Base-by-base conservation (phyloP, 2,797 vertebrate species). In the Enteromius mattozi region DNA sequence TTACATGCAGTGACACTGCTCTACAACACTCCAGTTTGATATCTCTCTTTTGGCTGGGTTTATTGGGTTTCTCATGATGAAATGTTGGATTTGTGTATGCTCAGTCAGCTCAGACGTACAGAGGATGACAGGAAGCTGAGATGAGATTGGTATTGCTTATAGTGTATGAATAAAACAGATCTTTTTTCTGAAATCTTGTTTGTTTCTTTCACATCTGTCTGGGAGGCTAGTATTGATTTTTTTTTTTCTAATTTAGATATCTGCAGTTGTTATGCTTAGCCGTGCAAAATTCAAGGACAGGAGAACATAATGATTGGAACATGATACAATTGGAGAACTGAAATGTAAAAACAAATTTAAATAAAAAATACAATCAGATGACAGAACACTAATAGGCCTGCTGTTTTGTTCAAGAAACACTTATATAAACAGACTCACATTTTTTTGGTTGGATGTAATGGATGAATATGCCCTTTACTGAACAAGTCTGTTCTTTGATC, bases 1-100 rank as follows among this genome's bases (percentile, higher is more conserved):
- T 71, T 84, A 82, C 78, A 85, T 66, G 69, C 81, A 85, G 77
- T 68, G 66, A 84, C 81, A 85, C 75, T 45, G 42, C 47, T 65
- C 74, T 47, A 7, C 75, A 42, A 80, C 54, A 63, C 75, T 84
- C 54, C 24, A 47, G 49, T 80, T 47, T 72, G 21, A 80, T 79
- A 37, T 81, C 47, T 74, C 12, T 81, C 56, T 71, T 70, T 80
- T 59, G 54, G 80, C 24, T 61, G 35, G 19, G 59, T 24, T 35
- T 54, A 56, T 9, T 33, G 33, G 51, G 27, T 56, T 80, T 24
- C 8, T 47, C 27, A 21, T 66, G 42, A 63, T 14, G 6, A 47
- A 66, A 79, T 49, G 42, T n/a, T 79, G 59, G 42, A 66, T 79
- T 65, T 49, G 19, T 33, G 5, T 47, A 47, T 1, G 6, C 61